Evolutionary conservation across 2,113 vertebrate species (phyloP), one percentile per base, ranked within the genome.

Genomic region (Capreolus pygargus): DNA sequence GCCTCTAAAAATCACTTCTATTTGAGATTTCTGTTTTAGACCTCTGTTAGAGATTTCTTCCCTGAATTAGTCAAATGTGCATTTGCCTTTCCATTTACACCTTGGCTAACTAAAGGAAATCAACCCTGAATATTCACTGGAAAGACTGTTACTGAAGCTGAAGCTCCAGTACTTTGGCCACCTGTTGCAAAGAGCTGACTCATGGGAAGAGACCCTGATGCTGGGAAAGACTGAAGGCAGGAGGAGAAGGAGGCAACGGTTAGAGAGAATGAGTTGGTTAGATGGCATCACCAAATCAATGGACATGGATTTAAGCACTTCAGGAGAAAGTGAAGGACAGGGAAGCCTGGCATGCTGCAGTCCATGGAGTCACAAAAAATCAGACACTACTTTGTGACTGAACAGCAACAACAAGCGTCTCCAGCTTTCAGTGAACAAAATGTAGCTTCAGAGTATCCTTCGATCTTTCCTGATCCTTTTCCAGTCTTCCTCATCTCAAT

Each of bases 191-290:
- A 39, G 10, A 39, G 19, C n/a, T 23, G 19, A 70, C n/a, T 70
- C n/a, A 23, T 6, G 12, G n/a, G n/a, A 39, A 70, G 19, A 23
- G n/a, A 70, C n/a, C 10, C n/a, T 39, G 19, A 70, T 39, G n/a
- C 67, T 39, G n/a, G 67, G 67, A 70, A 70, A 39, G 67, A 70
- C 6, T 70, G 10, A 70, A 11, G 19, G n/a, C 10, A 39, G 67
- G 67, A 23, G 12, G 2, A 70, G 19, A 70, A 70, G n/a, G 19
- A 2, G 19, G 9, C 67, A 39, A 23, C 0, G 1, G 64, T 36
- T 70, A 39, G 67, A 70, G n/a, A 70, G n/a, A 39, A 6, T 23
- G n/a, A 70, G 67, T 39, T 23, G n/a, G n/a, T 70, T 70, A 12
- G n/a, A 70, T 70, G 19, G n/a, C n/a, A 23, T 70, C 67, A 70